Conservation (phyloP, 2,888 invertebrate species). For the Athalia cordata region DNA sequence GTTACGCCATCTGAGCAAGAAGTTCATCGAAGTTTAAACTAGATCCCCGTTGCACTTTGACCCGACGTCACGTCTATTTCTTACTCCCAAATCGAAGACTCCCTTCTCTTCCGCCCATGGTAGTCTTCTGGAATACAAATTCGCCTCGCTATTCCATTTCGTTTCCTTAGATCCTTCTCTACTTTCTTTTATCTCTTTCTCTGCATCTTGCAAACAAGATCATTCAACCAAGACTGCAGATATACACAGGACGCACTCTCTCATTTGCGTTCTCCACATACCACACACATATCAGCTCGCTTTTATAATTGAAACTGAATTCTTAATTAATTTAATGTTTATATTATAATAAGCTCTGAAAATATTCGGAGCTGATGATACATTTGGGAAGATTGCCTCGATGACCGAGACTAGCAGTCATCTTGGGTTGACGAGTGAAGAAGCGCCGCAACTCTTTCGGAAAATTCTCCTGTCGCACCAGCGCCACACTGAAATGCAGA, state of each 20-base stretch:
- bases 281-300: background rate
- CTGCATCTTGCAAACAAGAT: background rate
- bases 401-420: conserved; percentile 63
- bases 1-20: conserved; percentile 30
- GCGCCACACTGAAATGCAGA: conserved; percentile 61
- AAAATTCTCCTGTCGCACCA: conserved; percentile 61
- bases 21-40: conserved; percentile 43
- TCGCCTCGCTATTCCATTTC: background rate
- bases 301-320: conserved; percentile 11
- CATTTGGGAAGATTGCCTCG: background rate
- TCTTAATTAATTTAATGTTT: background rate
- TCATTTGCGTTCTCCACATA: background rate
- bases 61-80: conserved; percentile 41
- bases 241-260: background rate
- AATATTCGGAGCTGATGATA: conserved; percentile 8
- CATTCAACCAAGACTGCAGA: background rate
- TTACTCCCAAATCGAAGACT: conserved; percentile 13
- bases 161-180: background rate
- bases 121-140: conserved; percentile 31
- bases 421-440: conserved; percentile 65
- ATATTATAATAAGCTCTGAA: conserved; percentile 14
- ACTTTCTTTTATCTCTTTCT: background rate
- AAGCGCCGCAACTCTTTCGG: conserved; percentile 66
- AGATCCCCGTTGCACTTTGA: conserved; percentile 39
- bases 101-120: background rate